phyloP scores from a whole-genome alignment of 1,140 invertebrate genomes.

The Drosophila truncata region DNA sequence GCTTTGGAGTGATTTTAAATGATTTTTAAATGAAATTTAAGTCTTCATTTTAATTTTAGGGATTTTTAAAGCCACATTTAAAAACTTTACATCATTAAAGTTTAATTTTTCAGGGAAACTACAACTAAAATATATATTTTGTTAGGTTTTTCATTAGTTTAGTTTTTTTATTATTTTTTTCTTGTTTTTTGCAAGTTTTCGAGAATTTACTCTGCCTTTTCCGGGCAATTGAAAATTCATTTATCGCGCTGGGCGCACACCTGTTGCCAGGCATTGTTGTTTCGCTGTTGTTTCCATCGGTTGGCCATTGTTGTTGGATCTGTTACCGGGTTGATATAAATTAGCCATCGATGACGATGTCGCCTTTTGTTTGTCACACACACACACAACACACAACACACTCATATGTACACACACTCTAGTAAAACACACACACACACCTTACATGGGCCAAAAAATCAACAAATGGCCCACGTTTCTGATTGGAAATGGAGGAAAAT shows the following conservation, averaged over 20 bases:
- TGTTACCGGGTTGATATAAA: constrained; percentile 25
- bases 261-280: constrained; percentile 10
- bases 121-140: neutral
- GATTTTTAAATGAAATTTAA: neutral
- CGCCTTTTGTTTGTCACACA: constrained; percentile 26
- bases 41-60: neutral
- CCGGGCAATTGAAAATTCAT: constrained; percentile 11
- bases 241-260: neutral
- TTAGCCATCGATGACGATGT: constrained; percentile 36
- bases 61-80: neutral
- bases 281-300: constrained; percentile 16
- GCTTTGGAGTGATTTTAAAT: neutral
- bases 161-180: neutral
- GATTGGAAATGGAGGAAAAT: constrained; percentile 18
- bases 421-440: neutral
- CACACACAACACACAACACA: neutral
- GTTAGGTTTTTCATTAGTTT: neutral
- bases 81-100: neutral
- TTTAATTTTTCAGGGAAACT: neutral
- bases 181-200: neutral
- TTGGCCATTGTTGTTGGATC: constrained; percentile 27
- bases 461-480: constrained; percentile 23
- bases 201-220: neutral
- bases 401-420: neutral
- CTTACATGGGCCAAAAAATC: constrained; percentile 34